Conservation (phyloP, 2,113 vertebrate species). For the Anhinga rufa region DNA sequence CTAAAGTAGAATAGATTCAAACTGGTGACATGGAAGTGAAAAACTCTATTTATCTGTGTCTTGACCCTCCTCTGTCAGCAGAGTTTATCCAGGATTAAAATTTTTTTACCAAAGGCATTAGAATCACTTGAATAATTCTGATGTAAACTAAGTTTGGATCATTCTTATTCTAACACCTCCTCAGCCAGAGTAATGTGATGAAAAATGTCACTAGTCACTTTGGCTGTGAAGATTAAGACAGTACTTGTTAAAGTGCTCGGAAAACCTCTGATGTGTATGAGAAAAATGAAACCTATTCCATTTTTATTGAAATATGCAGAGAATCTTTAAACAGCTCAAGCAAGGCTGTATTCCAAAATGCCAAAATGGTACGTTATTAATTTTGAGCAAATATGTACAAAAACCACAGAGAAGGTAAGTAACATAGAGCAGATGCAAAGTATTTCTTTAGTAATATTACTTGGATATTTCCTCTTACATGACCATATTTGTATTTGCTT, state of each 20-base stretch:
- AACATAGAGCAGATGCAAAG: not conserved
- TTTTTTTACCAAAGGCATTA: not conserved
- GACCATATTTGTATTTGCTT: not conserved
- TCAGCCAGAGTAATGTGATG: not conserved
- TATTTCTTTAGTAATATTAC: not conserved
- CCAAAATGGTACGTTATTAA: not conserved
- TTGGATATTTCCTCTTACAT: not conserved
- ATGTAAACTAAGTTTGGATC: not conserved
- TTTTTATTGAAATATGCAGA: not conserved
- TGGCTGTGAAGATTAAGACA: not conserved
- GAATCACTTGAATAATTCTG: constrained; percentile 14
- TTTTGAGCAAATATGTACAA: not conserved
- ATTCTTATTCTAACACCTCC: not conserved
- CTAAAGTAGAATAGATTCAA: not conserved
- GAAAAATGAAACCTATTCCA: not conserved
- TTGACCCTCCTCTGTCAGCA: not conserved
- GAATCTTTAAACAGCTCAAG: not conserved
- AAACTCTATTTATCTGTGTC: not conserved
- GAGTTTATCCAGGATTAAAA: not conserved
- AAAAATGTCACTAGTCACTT: not conserved
- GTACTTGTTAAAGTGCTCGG: not conserved
- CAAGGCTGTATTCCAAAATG: not conserved
- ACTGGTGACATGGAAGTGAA: not conserved
- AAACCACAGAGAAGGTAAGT: not conserved
- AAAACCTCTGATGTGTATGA: not conserved